A percentile compares a stretch with the other conserved stretches of the same genome.
These are phyloP conservation scores for Drosophila littoralis DNA, from an alignment of 1,140 invertebrate genomes.

Conservation along the genomic window DNA sequence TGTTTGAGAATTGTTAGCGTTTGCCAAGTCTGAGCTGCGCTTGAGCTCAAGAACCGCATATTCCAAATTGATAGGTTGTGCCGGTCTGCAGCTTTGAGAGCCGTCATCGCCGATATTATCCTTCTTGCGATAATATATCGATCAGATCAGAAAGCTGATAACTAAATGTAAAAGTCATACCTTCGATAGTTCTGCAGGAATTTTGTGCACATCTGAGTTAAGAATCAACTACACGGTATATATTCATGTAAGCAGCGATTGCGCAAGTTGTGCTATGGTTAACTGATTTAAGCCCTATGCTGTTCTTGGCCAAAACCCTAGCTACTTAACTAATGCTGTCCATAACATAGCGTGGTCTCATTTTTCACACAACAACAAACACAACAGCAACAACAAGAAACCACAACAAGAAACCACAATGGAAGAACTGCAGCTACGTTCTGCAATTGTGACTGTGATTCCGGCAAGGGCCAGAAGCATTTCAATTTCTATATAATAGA, in stretches of 20 bases:
- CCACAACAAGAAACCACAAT: slow-evolving; percentile 4
- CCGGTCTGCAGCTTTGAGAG: too few relatives aligned
- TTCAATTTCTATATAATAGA: slow-evolving; percentile 44
- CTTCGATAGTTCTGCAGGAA: too few relatives aligned
- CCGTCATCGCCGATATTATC: not conserved
- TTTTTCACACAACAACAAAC: slow-evolving; percentile 8
- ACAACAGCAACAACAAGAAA: not conserved
- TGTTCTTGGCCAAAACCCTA: slow-evolving; percentile 27
- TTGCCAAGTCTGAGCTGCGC: too few relatives aligned
- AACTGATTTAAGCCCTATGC: slow-evolving; percentile 27
- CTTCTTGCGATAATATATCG: not conserved
- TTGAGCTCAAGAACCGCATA: too few relatives aligned
- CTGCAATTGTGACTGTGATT: slow-evolving; percentile 17
- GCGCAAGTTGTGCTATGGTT: slow-evolving; percentile 36
- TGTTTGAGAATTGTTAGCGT: not conserved
- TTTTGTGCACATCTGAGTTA: not conserved
- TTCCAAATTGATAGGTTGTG: not conserved
- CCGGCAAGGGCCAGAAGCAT: slow-evolving; percentile 21
- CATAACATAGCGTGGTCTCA: slow-evolving; percentile 24
- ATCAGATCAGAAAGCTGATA: not conserved
- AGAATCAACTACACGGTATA: not conserved
- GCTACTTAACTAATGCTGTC: slow-evolving; percentile 37
- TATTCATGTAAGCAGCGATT: not conserved
- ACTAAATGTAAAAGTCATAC: too few relatives aligned
- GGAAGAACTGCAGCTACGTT: not conserved